These are phyloP conservation scores for Triplophysa rosa DNA, from an alignment of 2,113 vertebrate genomes.

Conservation along the genomic window DNA sequence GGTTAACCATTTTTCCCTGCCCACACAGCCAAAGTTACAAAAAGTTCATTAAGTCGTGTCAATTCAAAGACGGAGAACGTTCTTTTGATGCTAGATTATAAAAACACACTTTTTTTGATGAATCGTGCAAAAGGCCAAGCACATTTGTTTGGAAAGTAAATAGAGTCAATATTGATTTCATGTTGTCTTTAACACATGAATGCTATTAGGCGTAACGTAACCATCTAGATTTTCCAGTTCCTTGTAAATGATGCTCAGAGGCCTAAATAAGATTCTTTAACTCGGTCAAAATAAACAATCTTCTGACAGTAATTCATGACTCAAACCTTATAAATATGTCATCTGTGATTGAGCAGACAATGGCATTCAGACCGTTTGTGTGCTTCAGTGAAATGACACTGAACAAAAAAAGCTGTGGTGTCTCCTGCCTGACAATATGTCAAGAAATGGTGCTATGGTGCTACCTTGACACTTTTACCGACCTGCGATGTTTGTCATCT, in stretches of 20 bases:
- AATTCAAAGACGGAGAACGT: not conserved
- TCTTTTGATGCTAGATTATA: not conserved
- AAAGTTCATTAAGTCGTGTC: not conserved
- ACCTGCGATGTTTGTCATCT: slow-evolving; percentile 4
- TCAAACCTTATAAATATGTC: not conserved
- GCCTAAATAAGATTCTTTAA: not conserved
- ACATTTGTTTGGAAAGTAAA: slow-evolving; percentile 33
- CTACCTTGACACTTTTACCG: not conserved
- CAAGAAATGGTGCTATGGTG: not conserved
- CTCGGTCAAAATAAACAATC: too few species aligned
- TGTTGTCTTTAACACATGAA: slow-evolving; percentile 34
- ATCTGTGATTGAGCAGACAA: not conserved
- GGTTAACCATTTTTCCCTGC: not conserved
- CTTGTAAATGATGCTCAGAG: not conserved
- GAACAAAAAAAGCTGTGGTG: slow-evolving; percentile 6
- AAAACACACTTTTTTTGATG: not conserved
- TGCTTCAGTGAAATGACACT: not conserved
- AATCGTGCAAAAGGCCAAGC: slow-evolving; percentile 5
- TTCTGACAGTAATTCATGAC: not conserved
- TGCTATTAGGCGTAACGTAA: slow-evolving; percentile 1
- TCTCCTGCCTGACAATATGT: slow-evolving; percentile 8
- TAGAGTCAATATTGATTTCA: slow-evolving; percentile 24
- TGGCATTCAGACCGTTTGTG: not conserved
- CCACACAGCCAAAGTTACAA: not conserved
- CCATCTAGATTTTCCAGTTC: not conserved